Evolutionary conservation across 2,797 vertebrate genomes (phyloP).

Genomic region (Cheirogaleus major): DNA sequence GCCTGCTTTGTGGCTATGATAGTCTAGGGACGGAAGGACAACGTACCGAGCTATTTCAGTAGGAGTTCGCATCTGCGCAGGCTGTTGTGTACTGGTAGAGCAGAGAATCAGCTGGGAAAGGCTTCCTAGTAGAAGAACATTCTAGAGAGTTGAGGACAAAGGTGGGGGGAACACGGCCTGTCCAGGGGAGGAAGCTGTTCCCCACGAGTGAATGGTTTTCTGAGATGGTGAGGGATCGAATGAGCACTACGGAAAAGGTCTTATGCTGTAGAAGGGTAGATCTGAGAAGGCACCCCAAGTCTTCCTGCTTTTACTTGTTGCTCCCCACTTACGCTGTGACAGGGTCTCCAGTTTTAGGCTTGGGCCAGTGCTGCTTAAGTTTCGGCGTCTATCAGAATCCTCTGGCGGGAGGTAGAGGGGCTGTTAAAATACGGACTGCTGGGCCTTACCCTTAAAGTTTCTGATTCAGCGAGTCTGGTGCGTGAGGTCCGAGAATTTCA

Average conservation of each 20-base stretch:
- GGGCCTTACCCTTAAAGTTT: not conserved
- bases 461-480: not conserved
- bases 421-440: not conserved
- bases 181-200: too few species aligned
- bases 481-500: not conserved
- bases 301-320: not conserved
- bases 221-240: not conserved
- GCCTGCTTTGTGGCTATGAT: too few species aligned
- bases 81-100: not conserved
- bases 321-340: not conserved
- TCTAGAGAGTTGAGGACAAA: not conserved
- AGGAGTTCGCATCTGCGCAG: rapidly evolving
- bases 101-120: not conserved
- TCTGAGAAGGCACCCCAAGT: too few species aligned
- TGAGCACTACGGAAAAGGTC: too few species aligned
- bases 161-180: rapidly evolving
- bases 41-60: rapidly evolving
- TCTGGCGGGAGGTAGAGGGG: too few species aligned
- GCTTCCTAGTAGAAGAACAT: not conserved
- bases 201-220: rapidly evolving
- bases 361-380: not conserved
- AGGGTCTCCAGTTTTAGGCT: not conserved
- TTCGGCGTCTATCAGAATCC: not conserved
- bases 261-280: not conserved
- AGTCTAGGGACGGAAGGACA: not conserved